These are phyloP conservation scores for Brachionichthys hirsutus DNA, from an alignment of 2,113 vertebrate genomes.

Conservation along the genomic window DNA sequence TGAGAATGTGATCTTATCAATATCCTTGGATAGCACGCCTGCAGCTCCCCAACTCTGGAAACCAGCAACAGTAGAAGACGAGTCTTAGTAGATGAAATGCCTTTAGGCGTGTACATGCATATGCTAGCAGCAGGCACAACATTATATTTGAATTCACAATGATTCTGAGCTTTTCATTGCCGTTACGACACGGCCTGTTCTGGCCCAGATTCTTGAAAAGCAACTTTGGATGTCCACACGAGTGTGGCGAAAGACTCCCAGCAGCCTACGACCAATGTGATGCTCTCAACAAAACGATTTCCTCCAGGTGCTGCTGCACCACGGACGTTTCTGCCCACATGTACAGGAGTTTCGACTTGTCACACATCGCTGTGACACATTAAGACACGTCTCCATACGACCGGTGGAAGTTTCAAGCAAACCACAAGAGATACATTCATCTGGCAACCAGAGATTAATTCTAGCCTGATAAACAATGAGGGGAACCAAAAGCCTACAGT, in stretches of 20 bases:
- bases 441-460: constrained; percentile 43
- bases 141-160: background rate
- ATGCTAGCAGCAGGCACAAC: background rate
- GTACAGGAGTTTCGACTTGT: constrained; percentile 20
- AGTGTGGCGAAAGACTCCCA: background rate
- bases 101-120: background rate
- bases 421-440: constrained; percentile 50
- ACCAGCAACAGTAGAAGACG: too few species aligned
- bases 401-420: constrained; percentile 39
- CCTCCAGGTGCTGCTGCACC: constrained; percentile 16
- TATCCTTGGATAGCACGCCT: too few species aligned
- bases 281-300: background rate
- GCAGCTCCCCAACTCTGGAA: too few species aligned
- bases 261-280: background rate
- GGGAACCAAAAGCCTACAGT: constrained; percentile 27
- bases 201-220: background rate
- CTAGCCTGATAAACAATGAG: constrained; percentile 33
- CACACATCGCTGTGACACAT: constrained; percentile 45
- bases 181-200: background rate
- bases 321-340: constrained; percentile 43
- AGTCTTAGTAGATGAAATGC: too few species aligned
- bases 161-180: background rate
- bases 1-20: too few species aligned
- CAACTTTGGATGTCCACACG: background rate
- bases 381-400: constrained; percentile 46